Percentiles rank a stretch among this genome's conserved stretches.
Evolutionary conservation across 2,797 vertebrate genomes (phyloP).

Genomic region (Podarcis siculus): DNA sequence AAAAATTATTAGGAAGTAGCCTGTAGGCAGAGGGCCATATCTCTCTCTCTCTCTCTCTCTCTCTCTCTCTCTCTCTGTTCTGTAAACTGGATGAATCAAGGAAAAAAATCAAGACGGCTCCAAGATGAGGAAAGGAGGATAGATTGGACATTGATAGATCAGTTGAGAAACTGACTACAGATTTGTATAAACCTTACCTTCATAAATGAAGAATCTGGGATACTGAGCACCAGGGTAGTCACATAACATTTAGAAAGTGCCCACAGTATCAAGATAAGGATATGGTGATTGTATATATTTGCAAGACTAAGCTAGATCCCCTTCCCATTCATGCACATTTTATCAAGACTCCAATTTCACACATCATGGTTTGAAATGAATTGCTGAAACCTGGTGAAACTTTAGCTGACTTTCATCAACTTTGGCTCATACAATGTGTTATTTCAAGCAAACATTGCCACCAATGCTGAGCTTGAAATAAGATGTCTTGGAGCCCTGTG

Average conservation of each 20-base stretch:
- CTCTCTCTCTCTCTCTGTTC: not conserved
- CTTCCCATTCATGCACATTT: not conserved
- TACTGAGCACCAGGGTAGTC: not conserved
- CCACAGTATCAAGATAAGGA: not conserved
- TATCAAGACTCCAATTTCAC: not conserved
- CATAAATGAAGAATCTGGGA: not conserved
- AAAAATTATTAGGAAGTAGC: not conserved
- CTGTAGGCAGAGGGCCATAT: not conserved
- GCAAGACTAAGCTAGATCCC: not conserved
- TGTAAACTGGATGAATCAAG: not conserved
- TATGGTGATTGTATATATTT: not conserved
- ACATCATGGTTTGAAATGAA: slow-evolving; percentile 23
- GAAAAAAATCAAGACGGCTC: not conserved
- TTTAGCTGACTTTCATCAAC: not conserved
- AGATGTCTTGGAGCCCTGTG: slow-evolving; percentile 7
- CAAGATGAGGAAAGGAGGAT: not conserved
- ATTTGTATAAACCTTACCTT: not conserved
- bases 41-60: not conserved
- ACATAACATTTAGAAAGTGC: not conserved
- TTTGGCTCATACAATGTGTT: not conserved
- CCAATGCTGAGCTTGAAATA: slow-evolving; percentile 24
- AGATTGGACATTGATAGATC: not conserved
- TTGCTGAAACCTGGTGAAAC: not conserved
- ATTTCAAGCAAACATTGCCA: slow-evolving; percentile 30
- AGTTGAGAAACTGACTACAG: not conserved